phyloP scores from a whole-genome alignment of 2,888 invertebrate species.

The Amphipyra berbera region DNA sequence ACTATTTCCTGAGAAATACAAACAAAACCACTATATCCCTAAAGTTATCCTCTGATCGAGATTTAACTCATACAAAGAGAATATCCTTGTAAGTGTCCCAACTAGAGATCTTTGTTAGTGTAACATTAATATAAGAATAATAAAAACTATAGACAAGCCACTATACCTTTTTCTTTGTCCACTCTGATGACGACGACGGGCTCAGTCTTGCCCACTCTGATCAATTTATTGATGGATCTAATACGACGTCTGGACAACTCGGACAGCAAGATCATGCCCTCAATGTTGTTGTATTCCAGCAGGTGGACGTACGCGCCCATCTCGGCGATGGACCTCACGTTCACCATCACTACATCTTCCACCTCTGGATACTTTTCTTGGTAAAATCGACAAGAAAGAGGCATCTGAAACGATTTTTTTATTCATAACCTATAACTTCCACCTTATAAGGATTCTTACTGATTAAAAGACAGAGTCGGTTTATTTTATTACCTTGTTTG shows the following conservation, averaged over 20 bases:
- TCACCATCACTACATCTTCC: constrained; percentile 99
- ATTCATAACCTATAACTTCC: constrained; percentile 76
- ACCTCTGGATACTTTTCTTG: constrained; percentile 99
- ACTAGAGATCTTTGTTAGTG: no score
- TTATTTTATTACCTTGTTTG: constrained; percentile 68
- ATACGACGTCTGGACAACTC: constrained; percentile 99
- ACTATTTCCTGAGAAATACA: no score
- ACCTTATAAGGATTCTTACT: not conserved
- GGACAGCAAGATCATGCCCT: constrained; percentile 99
- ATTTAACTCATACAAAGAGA: no score
- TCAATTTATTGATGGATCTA: constrained; percentile 99
- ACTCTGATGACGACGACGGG: constrained; percentile 99
- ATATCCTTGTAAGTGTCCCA: no score
- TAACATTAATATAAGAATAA: no score
- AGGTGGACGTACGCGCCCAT: constrained; percentile 99
- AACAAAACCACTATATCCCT: no score
- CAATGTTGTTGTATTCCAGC: constrained; percentile 99
- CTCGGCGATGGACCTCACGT: constrained; percentile 99
- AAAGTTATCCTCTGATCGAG: no score
- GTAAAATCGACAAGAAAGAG: constrained; percentile 98
- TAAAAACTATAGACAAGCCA: not conserved
- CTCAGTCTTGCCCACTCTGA: constrained; percentile 99
- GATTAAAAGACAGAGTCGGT: not conserved
- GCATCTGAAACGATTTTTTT: constrained; percentile 90
- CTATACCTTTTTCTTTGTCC: constrained; percentile 99